Percentiles rank a stretch among this genome's conserved stretches.
These are phyloP conservation scores for Oenanthe melanoleuca DNA, from an alignment of 2,113 vertebrate genomes.

Conservation along the genomic window DNA sequence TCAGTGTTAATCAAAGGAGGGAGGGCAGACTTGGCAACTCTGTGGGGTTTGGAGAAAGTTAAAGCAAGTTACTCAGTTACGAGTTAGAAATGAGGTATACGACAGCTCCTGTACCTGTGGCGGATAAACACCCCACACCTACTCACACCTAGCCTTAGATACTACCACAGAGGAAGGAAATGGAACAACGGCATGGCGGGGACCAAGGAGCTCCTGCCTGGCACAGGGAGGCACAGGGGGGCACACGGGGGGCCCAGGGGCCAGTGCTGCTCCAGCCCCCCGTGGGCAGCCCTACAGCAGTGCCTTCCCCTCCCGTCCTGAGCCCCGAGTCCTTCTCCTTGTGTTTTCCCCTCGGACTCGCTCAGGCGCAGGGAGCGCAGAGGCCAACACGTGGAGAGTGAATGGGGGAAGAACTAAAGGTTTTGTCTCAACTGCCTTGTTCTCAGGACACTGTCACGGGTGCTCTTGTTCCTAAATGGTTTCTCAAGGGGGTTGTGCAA, in stretches of 20 bases:
- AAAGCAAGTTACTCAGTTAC: constrained; percentile 89
- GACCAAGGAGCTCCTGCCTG: not conserved
- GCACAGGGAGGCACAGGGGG: not conserved
- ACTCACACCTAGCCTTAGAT: constrained; percentile 77
- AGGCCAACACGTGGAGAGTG: not conserved
- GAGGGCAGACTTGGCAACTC: constrained; percentile 86
- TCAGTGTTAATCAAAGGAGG: constrained; percentile 70
- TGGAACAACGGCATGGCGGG: constrained; percentile 32
- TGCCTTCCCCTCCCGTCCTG: not conserved
- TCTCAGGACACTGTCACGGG: constrained; percentile 29
- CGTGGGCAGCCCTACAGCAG: fast-evolving
- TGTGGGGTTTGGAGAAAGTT: constrained; percentile 84
- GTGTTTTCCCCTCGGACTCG: not conserved
- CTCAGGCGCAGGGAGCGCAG: not conserved
- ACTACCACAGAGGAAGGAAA: constrained; percentile 69
- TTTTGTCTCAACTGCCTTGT: constrained; percentile 15
- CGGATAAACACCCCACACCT: constrained; percentile 73
- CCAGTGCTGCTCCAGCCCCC: not conserved
- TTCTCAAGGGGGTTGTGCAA: not conserved
- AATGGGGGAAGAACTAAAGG: not conserved
- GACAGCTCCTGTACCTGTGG: constrained; percentile 83
- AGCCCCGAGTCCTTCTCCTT: not conserved
- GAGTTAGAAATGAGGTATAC: constrained; percentile 99
- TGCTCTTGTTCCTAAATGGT: not conserved
- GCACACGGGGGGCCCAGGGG: not conserved